These are phyloP conservation scores for Copidosoma aretas DNA, from an alignment of 2,888 invertebrate genomes.

Conservation along the genomic window DNA sequence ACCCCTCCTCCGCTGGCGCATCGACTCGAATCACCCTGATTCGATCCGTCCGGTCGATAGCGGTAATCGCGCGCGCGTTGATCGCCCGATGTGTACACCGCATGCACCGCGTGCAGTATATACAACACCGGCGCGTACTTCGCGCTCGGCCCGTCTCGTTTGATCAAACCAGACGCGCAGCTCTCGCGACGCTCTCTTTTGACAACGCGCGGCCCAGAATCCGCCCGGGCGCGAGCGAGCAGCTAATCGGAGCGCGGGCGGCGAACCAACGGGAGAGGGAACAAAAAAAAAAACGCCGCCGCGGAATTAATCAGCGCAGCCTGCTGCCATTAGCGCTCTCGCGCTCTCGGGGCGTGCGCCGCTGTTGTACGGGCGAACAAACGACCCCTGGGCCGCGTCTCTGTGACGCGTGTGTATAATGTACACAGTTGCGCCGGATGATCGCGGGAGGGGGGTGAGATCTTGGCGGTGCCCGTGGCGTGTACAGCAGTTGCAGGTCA, in stretches of 20 bases:
- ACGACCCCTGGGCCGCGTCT: too few relatives aligned
- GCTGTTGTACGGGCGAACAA: too few relatives aligned
- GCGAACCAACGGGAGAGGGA: too few relatives aligned
- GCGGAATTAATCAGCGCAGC: too few relatives aligned
- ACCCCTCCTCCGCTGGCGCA: not conserved
- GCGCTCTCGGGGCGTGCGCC: too few relatives aligned
- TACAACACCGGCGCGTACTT: too few relatives aligned
- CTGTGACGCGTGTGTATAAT: not conserved
- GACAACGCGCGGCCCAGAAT: not conserved
- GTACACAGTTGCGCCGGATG: not conserved
- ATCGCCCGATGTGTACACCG: too few relatives aligned
- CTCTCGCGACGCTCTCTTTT: not conserved
- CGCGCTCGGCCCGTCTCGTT: not conserved
- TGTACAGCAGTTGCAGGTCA: not conserved
- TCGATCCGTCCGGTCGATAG: conserved; percentile 12
- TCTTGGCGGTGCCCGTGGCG: too few relatives aligned
- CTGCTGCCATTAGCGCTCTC: too few relatives aligned
- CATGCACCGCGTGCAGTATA: too few relatives aligned
- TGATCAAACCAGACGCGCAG: not conserved
- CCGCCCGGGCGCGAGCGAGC: not conserved
- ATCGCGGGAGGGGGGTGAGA: not conserved
- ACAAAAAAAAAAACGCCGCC: too few relatives aligned
- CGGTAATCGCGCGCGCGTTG: too few relatives aligned
- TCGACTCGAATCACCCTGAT: conserved; percentile 28
- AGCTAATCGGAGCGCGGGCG: not conserved